Conservation (phyloP, 2,797 vertebrate genomes). For the Acipenser oxyrinchus region DNA sequence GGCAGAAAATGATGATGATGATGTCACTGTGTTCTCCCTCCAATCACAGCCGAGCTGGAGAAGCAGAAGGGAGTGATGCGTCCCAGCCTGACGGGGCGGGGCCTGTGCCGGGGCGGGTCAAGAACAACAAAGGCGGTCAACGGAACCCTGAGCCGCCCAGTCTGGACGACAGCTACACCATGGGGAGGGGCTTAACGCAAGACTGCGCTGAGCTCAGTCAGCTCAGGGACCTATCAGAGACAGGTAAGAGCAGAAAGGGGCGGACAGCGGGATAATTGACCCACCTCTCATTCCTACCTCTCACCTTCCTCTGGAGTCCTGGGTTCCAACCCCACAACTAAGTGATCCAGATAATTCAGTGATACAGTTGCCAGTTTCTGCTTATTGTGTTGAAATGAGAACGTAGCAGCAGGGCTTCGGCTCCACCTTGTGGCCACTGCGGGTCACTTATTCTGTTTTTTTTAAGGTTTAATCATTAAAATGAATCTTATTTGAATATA, state of each 20-base stretch:
- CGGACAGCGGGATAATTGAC: background rate
- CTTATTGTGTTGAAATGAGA: too few relatives aligned
- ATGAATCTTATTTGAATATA: too few relatives aligned
- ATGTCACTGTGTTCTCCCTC: background rate
- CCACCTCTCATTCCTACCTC: too few relatives aligned
- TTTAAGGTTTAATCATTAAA: too few relatives aligned
- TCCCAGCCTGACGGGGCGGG: conserved; percentile 58
- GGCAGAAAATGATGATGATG: too few relatives aligned
- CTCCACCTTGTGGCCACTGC: conserved; percentile 21
- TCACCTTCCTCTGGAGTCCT: too few relatives aligned
- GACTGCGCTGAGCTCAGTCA: conserved; percentile 86
- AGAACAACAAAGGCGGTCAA: conserved; percentile 78
- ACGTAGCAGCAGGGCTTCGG: background rate
- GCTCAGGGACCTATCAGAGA: conserved; percentile 83
- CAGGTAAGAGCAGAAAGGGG: conserved; percentile 52
- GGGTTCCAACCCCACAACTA: too few relatives aligned
- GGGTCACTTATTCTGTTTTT: too few relatives aligned
- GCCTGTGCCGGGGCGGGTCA: conserved; percentile 35
- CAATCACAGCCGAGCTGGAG: conserved; percentile 75
- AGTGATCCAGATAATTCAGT: too few relatives aligned
- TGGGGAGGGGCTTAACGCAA: conserved; percentile 82
- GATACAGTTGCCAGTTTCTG: too few relatives aligned
- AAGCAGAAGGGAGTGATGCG: conserved; percentile 91
- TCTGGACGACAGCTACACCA: conserved; percentile 80
- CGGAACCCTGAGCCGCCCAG: conserved; percentile 78